Conservation (phyloP, 1,140 invertebrate genomes). For the Gryon sp. region DNA sequence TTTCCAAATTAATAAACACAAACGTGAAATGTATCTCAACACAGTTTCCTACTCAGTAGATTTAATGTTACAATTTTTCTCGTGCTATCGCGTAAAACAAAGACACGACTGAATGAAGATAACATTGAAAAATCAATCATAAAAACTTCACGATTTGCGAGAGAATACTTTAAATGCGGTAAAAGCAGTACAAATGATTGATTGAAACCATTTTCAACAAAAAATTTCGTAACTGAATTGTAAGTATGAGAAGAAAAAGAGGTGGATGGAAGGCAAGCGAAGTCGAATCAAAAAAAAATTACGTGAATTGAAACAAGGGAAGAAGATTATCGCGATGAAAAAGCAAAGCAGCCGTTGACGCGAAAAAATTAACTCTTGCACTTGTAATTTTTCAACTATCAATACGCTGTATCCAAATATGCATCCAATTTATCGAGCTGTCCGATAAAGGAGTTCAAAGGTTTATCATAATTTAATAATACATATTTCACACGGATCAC, state of each 20-base stretch:
- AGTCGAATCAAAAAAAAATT: background rate
- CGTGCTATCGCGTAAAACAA: slow-evolving; percentile 1
- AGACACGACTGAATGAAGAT: slow-evolving; percentile 17
- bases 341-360: background rate
- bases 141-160: slow-evolving; percentile 9
- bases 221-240: background rate
- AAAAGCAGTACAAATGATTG: slow-evolving; percentile 18
- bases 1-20: slow-evolving; percentile 18
- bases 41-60: too few relatives aligned
- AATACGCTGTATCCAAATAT: slow-evolving; percentile 13
- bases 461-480: slow-evolving; percentile 54
- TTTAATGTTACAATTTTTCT: slow-evolving; percentile 12
- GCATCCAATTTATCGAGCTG: slow-evolving; percentile 11
- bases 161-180: background rate
- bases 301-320: slow-evolving; percentile 5
- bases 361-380: background rate
- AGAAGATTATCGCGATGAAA: too few relatives aligned
- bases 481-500: slow-evolving; percentile 33
- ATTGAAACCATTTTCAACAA: slow-evolving; percentile 7
- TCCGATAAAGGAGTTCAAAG: slow-evolving; percentile 33
- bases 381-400: slow-evolving; percentile 21
- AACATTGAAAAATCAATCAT: slow-evolving; percentile 13
- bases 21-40: background rate
- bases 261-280: background rate
- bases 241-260: background rate